Evolutionary conservation across 92 coral and sea anemone genomes (phyloP), one percentile per base, ranked within the genome.

Genomic region (Epizoanthus illoricatus): DNA sequence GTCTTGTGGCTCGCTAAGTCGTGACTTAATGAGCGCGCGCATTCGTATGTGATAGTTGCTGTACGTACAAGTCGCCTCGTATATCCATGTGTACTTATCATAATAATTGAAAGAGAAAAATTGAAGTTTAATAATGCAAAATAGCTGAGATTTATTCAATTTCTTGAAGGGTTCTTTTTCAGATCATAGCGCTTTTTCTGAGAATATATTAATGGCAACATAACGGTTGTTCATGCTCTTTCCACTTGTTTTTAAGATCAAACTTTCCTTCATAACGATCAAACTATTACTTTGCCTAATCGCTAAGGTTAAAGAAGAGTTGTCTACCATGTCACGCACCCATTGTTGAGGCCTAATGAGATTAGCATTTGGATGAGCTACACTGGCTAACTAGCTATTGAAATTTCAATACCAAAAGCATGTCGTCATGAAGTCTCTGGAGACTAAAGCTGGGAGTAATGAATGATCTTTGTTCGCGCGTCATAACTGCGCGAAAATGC

Each of bases 271-370:
- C 39, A 73, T 59, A 1, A 12, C 39, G 45, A 58, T 33, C 41
- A 69, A 20, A 2, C 59, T 40, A 33, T 43, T 63, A 20, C 23
- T 3, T 64, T 16, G 52, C 16, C 59, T 63, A 78, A 63, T 78
- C 61, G 41, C 41, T 62, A 43, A 71, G 52, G 76, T 36, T 42
- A 47, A 62, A 62, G 54, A 21, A 24, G 16, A 21, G 39, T 28
- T 47, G 19, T 62, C 58, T 54, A 41, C 36, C 40, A 62, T 61
- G 49, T 78, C 71, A 43, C 69, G 71, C 81, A 19, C 59, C 63
- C 82, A 78, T 78, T 78, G 65, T 13, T 78, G 71, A 78, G 28
- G 71, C 8, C 61, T 63, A 78, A 63, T 61, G 60, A 78, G 82
- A 78, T 78, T 78, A 78, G 23, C 42, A 78, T 52, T 63, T 70